These are phyloP conservation scores for Drosophila tropicalis DNA, from an alignment of 1,140 invertebrate species.

Conservation along the genomic window DNA sequence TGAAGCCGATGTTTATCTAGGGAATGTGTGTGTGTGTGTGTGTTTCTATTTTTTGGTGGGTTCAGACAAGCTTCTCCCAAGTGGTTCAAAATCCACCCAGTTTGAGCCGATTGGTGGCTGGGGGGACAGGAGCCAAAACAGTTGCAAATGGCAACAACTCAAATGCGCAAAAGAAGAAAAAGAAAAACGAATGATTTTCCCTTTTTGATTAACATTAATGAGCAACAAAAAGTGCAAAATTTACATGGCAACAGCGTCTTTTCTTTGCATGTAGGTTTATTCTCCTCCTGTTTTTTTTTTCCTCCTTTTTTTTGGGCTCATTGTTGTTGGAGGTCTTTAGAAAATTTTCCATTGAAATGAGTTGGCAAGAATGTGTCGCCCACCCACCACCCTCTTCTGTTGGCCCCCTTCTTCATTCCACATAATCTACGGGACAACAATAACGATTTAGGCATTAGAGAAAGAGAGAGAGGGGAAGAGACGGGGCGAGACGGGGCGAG, in stretches of 20 bases:
- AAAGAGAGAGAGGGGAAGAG: neutral
- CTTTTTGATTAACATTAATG: slow-evolving; percentile 77
- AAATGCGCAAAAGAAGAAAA: slow-evolving; percentile 22
- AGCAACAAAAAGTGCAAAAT: slow-evolving; percentile 79
- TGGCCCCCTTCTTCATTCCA: neutral
- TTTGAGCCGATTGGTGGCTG: neutral
- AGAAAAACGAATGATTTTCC: slow-evolving; percentile 48
- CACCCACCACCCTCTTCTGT: slow-evolving; percentile 22
- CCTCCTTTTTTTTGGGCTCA: slow-evolving; percentile 27
- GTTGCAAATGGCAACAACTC: slow-evolving; percentile 36
- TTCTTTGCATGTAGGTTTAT: slow-evolving; percentile 6
- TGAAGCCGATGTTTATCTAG: slow-evolving; percentile 72
- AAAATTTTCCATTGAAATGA: slow-evolving; percentile 64
- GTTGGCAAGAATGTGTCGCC: slow-evolving; percentile 56
- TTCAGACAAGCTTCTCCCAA: slow-evolving; percentile 31
- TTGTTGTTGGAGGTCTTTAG: slow-evolving; percentile 59
- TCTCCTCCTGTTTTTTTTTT: neutral
- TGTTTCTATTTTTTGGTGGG: neutral
- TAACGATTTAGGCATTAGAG: slow-evolving; percentile 77
- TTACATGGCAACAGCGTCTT: slow-evolving; percentile 66
- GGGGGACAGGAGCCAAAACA: slow-evolving; percentile 38
- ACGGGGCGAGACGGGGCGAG: no score
- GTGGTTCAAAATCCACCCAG: slow-evolving; percentile 3
- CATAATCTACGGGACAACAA: slow-evolving; percentile 42
- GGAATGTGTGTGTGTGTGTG: neutral